Evolutionary conservation across 2,113 vertebrate species (phyloP), one percentile per base, ranked within the genome.

Genomic region (Oryzias celebensis): DNA sequence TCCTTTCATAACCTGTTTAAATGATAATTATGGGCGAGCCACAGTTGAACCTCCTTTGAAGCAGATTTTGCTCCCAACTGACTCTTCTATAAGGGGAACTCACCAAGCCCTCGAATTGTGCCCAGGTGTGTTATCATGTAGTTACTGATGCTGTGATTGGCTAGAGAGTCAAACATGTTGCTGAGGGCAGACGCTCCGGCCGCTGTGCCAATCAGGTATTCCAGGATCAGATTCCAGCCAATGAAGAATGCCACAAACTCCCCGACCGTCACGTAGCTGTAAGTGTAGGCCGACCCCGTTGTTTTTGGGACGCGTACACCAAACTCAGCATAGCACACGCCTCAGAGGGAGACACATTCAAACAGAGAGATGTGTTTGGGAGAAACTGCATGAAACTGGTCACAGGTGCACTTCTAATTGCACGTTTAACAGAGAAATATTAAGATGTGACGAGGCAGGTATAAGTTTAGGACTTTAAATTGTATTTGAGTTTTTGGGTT

Each of bases 191-290:
- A 96, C 54, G 97, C 96, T 0, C 97, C 97, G 0, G 96, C 96
- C 0, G 97, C 97, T 0, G 97, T 99, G 69, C 97, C 97, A 0
- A 99, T 99, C 91, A 99, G 92, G 74, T 98, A 98, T 88, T 99
- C 97, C 89, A 99, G 90, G 71, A 99, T 96, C 82, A 99, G 87
- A 78, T 99, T 98, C 97, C 97, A 98, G 69, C 97, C 97, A 0
- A 98, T 99, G 89, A 98, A 96, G 67, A 99, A 99, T 0, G 97
- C 97, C 86, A 98, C 96, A 0, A 96, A 97, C 85, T 99, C 97
- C 1, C 97, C 97, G 0, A 99, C 95, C 0, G 97, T 98, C 78
- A 99, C 97, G 0, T 99, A 99, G 82, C 97, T 99, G 92, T 99
- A 99, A 62, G 96, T 98, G 87, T 99, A 99, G 55, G 97, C 97